A percentile compares a stretch with the other conserved stretches of the same genome.
Conservation (phyloP, 2,797 vertebrate species). For the Enteromius thamalakanensis region DNA sequence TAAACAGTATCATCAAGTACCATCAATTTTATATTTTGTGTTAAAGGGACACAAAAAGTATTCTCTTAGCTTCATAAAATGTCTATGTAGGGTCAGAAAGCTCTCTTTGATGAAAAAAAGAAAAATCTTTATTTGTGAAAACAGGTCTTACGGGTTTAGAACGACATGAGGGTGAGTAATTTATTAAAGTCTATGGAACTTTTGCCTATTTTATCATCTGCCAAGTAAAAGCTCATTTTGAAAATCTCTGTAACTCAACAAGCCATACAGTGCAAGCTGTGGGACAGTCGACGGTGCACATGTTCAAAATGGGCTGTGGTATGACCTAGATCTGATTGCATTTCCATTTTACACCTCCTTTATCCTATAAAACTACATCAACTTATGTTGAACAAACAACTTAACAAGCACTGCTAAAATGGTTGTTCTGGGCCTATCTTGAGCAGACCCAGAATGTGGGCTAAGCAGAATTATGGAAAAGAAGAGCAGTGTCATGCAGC, state of each 20-base stretch:
- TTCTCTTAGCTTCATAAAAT: background rate
- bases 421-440: background rate
- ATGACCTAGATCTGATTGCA: background rate
- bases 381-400: background rate
- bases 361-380: background rate
- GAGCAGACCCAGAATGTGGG: background rate
- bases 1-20: background rate
- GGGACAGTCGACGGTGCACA: background rate
- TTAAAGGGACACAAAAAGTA: background rate
- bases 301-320: background rate
- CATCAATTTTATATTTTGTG: background rate
- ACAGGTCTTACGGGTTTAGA: background rate
- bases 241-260: too few species aligned
- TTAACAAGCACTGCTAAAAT: background rate
- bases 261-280: background rate
- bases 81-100: background rate
- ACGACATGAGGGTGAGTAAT: background rate
- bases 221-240: background rate
- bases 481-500: conserved; percentile 42
- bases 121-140: too few species aligned
- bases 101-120: too few species aligned
- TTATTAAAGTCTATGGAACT: background rate
- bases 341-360: background rate
- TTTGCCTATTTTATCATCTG: background rate
- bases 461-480: background rate